A percentile compares a stretch with the other conserved stretches of the same genome.
phyloP scores from a whole-genome alignment of 2,888 invertebrate genomes.

The Dioctria linearis region DNA sequence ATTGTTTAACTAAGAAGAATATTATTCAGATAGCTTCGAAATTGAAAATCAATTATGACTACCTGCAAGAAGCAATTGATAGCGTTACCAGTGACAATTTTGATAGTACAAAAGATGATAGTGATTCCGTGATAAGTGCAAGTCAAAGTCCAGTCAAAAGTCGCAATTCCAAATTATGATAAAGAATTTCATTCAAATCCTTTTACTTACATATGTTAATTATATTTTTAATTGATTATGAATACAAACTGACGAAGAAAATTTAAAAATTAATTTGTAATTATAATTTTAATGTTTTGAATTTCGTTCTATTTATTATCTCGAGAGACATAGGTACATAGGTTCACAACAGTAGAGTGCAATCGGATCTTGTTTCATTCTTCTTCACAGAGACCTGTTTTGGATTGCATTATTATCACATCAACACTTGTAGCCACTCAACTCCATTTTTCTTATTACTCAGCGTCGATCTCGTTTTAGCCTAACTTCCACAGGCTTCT shows the following conservation, averaged over 20 bases:
- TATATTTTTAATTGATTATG: not conserved
- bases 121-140: not conserved
- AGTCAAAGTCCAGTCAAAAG: slow-evolving; percentile 13
- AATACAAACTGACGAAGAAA: too few species aligned
- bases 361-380: too few species aligned
- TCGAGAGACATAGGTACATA: not conserved
- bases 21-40: not conserved
- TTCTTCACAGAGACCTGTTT: too few species aligned
- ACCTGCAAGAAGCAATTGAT: not conserved
- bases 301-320: not conserved
- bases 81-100: not conserved
- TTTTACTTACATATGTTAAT: not conserved
- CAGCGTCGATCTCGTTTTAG: too few species aligned
- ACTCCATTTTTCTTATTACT: too few species aligned
- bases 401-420: too few species aligned
- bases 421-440: too few species aligned
- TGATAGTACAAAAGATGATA: not conserved
- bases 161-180: not conserved
- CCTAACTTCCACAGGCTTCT: too few species aligned
- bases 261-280: too few species aligned
- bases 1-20: not conserved
- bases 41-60: not conserved
- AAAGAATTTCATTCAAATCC: not conserved
- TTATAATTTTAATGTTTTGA: not conserved
- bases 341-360: too few species aligned